Conservation (phyloP, 2,797 vertebrate species). For the Gobionotothen gibberifrons region DNA sequence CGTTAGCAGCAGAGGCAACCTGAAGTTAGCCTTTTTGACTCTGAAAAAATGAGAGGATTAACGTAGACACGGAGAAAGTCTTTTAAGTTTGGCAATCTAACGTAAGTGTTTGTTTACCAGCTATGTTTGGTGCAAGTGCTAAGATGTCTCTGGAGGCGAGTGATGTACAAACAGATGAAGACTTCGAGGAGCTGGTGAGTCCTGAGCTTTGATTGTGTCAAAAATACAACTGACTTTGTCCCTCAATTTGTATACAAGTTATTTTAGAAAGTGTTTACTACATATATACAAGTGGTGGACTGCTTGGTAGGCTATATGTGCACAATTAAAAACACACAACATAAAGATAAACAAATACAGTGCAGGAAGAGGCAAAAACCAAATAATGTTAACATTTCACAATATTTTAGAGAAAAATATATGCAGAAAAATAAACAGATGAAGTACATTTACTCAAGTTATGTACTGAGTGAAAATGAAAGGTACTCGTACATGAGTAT, state of each 20-base stretch:
- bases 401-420: too few species aligned
- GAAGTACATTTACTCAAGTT: too few species aligned
- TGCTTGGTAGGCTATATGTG: too few species aligned
- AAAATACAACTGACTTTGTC: not conserved
- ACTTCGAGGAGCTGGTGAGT: slow-evolving; percentile 83
- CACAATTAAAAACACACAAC: too few species aligned
- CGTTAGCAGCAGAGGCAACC: slow-evolving; percentile 20
- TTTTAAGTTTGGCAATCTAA: slow-evolving; percentile 35
- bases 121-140: slow-evolving; percentile 32
- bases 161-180: slow-evolving; percentile 82
- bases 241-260: not conserved
- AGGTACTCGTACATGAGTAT: too few species aligned
- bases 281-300: not conserved
- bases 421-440: too few species aligned
- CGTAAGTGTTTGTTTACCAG: slow-evolving; percentile 16
- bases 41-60: slow-evolving; percentile 40
- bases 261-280: rapidly evolving
- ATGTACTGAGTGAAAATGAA: too few species aligned
- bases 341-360: too few species aligned
- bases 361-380: too few species aligned
- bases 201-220: not conserved
- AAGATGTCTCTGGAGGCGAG: slow-evolving; percentile 80
- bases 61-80: slow-evolving; percentile 26
- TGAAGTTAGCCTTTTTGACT: slow-evolving; percentile 7
- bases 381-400: too few species aligned